Conservation (phyloP, 2,113 vertebrate species). For the Colossoma macropomum region DNA sequence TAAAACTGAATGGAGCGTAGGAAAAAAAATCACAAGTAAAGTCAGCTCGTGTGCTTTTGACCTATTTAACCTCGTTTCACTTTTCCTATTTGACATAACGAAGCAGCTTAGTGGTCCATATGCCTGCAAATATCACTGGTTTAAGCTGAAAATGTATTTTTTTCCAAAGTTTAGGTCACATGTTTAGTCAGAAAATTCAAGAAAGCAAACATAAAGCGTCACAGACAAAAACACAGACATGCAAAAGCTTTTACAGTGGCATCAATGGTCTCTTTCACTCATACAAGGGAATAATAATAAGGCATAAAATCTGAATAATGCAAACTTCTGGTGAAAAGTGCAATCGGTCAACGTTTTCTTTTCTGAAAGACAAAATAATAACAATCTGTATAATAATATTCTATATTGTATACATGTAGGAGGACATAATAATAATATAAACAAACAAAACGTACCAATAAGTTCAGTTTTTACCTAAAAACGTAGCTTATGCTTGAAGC, state of each 20-base stretch:
- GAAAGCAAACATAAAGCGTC: no score
- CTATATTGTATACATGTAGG: no score
- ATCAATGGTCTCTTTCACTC: not conserved
- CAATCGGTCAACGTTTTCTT: not conserved
- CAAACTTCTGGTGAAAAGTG: conserved; percentile 10
- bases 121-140: no score
- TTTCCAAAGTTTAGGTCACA: not conserved
- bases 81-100: not conserved
- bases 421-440: not conserved
- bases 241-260: not conserved
- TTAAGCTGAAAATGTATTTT: no score
- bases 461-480: no score
- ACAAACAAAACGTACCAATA: not conserved
- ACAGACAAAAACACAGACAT: not conserved
- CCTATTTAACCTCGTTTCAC: not conserved
- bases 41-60: not conserved
- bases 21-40: not conserved
- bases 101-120: not conserved
- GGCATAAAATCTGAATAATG: not conserved
- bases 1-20: not conserved
- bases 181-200: no score
- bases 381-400: not conserved
- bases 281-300: conserved; percentile 1
- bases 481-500: not conserved
- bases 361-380: not conserved